These are phyloP conservation scores for Aporophyla lueneburgensis DNA, from an alignment of 2,888 invertebrate species.

Conservation along the genomic window DNA sequence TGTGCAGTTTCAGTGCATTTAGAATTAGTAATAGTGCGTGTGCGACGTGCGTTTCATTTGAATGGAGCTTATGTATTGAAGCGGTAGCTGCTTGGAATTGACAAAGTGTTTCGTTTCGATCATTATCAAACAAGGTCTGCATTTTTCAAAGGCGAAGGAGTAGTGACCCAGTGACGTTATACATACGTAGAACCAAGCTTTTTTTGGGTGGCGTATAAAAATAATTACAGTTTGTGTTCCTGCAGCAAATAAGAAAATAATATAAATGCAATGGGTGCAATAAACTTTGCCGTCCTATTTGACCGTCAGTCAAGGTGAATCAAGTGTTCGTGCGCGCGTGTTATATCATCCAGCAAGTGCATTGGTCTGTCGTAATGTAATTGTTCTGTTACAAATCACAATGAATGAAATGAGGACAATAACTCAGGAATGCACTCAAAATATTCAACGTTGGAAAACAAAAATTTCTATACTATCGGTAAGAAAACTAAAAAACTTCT, in stretches of 20 bases:
- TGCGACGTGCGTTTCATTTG: conserved; percentile 28
- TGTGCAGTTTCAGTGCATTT: conserved; percentile 43
- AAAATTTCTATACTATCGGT: neutral
- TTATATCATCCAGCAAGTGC: conserved; percentile 14
- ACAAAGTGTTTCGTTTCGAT: neutral
- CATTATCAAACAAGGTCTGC: neutral
- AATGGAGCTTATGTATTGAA: conserved; percentile 16
- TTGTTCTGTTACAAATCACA: neutral
- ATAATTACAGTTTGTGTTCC: neutral
- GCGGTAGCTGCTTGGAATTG: conserved; percentile 7
- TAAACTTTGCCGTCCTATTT: conserved; percentile 23
- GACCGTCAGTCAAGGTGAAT: conserved; percentile 31
- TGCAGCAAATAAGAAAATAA: conserved; percentile 3
- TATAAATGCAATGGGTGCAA: conserved; percentile 15
- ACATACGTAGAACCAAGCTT: neutral
- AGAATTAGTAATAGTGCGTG: conserved; percentile 11
- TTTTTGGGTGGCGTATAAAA: conserved; percentile 6
- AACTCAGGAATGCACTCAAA: neutral
- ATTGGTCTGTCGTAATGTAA: neutral
- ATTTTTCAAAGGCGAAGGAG: neutral
- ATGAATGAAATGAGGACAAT: neutral
- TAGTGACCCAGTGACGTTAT: neutral
- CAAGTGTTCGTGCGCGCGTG: conserved; percentile 1
- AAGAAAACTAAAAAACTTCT: conserved; percentile 10
- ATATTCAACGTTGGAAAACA: neutral